Percentiles rank a stretch among this genome's conserved stretches.
Evolutionary conservation across 1,140 invertebrate species (phyloP).

Genomic region (Centruroides vittatus): DNA sequence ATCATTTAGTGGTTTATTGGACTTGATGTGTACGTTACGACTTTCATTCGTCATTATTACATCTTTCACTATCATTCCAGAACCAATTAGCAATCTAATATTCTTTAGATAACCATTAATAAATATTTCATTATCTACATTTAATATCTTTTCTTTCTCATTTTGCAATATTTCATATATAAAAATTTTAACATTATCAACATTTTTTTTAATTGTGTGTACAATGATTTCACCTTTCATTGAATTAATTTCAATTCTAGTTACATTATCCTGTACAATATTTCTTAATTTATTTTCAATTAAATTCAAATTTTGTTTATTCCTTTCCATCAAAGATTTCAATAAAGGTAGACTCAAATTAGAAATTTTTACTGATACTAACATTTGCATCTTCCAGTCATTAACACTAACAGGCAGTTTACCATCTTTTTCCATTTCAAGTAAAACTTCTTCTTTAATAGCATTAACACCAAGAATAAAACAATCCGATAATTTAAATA

Average conservation of each 20-base stretch:
- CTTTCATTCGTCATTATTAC: slow-evolving; percentile 10
- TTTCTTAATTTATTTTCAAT: slow-evolving; percentile 8
- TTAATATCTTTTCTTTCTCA: not conserved
- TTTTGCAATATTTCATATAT: not conserved
- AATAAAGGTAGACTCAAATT: too few species aligned
- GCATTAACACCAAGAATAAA: too few species aligned
- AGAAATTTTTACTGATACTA: too few species aligned
- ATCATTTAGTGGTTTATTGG: not conserved
- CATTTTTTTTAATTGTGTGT: not conserved
- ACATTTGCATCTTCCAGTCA: too few species aligned
- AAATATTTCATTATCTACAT: slow-evolving; percentile 3
- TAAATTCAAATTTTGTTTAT: too few species aligned
- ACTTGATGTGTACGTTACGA: slow-evolving; percentile 2
- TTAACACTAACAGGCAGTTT: too few species aligned
- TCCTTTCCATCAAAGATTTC: too few species aligned
- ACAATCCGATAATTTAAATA: too few species aligned
- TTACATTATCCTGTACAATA: not conserved
- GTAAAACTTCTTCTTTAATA: too few species aligned
- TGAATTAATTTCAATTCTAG: slow-evolving; percentile 4
- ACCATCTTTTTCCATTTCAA: too few species aligned
- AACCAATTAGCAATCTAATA: slow-evolving; percentile 1
- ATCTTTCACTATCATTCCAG: slow-evolving; percentile 6
- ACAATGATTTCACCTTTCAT: slow-evolving; percentile 5
- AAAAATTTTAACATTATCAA: not conserved
- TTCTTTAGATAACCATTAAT: not conserved